A percentile compares a stretch with the other conserved stretches of the same genome.
phyloP scores from a whole-genome alignment of 2,888 invertebrate genomes.

The Saturnia pavonia region DNA sequence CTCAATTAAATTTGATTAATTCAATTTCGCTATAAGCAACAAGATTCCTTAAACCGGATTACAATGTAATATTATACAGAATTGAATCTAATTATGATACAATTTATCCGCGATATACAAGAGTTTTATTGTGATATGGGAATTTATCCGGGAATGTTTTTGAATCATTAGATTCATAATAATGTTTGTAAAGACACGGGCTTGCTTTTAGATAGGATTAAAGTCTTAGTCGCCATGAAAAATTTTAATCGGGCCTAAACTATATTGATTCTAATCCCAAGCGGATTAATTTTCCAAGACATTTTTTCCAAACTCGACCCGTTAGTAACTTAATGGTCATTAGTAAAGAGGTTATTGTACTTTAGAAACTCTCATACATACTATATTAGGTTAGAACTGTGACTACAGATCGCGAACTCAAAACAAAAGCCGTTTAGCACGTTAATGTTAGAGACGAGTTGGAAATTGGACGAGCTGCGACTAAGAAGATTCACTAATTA shows the following conservation, averaged over 20 bases:
- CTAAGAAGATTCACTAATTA: too few relatives aligned
- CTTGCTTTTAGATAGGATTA: not conserved
- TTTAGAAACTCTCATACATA: not conserved
- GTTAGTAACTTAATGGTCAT: too few relatives aligned
- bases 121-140: not conserved
- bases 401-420: not conserved
- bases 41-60: not conserved
- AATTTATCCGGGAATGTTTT: not conserved
- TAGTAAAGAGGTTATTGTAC: not conserved
- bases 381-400: not conserved
- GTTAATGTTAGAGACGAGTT: not conserved
- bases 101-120: not conserved
- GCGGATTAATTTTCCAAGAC: too few relatives aligned
- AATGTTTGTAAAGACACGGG: not conserved
- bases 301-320: too few relatives aligned
- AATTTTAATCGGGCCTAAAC: too few relatives aligned
- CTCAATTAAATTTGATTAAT: not conserved
- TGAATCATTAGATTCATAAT: not conserved
- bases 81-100: not conserved
- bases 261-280: too few relatives aligned
- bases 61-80: not conserved
- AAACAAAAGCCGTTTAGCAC: not conserved
- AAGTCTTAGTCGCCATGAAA: too few relatives aligned
- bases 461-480: too few relatives aligned
- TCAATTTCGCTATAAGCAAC: not conserved